These are phyloP conservation scores for Squalus acanthias DNA, from an alignment of 2,797 vertebrate species.

Conservation along the genomic window DNA sequence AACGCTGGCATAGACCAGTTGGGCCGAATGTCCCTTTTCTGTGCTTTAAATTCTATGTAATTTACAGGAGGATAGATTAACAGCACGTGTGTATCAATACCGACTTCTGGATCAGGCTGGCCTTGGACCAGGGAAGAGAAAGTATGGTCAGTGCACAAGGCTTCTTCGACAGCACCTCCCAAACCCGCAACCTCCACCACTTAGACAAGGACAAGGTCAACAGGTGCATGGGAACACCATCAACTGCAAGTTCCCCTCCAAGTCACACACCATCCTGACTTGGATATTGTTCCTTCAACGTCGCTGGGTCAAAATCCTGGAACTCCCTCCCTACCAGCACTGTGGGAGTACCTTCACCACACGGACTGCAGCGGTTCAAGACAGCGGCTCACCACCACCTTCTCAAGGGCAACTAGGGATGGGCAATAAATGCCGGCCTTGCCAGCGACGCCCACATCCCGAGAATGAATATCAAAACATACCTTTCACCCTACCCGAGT, in stretches of 20 bases:
- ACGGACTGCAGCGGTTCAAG: no score
- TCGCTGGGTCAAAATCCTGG: background rate
- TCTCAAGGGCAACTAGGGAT: background rate
- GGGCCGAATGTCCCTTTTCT: no score
- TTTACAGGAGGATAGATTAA: no score
- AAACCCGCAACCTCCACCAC: background rate
- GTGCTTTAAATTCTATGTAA: no score
- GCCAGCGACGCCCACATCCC: background rate
- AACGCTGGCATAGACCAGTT: no score
- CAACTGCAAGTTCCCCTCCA: background rate
- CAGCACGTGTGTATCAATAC: no score
- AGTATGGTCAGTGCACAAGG: background rate
- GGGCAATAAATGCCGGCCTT: background rate
- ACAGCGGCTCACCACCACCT: background rate
- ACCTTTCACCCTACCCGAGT: no score
- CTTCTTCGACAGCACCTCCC: background rate
- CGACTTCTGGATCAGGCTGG: no score
- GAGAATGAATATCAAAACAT: background rate
- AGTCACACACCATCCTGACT: background rate
- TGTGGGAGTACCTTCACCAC: no score
- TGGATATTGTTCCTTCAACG: background rate
- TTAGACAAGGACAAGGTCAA: background rate
- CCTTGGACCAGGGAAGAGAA: no score
- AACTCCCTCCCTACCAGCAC: background rate
- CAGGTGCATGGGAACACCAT: background rate